Base-by-base conservation (phyloP, 2,888 invertebrate species). In the Latrodectus elegans region DNA sequence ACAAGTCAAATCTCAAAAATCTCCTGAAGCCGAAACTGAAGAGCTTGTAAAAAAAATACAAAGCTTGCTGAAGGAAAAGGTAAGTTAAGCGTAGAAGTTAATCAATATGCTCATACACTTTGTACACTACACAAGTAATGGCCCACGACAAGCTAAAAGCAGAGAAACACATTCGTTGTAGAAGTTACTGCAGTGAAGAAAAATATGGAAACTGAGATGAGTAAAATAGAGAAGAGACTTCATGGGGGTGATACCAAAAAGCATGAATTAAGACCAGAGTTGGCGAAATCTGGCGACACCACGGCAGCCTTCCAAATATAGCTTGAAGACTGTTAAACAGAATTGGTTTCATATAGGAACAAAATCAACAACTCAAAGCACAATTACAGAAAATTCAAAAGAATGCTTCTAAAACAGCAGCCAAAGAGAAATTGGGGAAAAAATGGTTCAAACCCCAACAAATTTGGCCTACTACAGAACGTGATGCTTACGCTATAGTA, bases 261-360 rank as follows among this genome's bases (percentile, higher is more conserved):
- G 71, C 88, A 90, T 60, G 90, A 90, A 83, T 68, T 90, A 15
- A 70, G 84, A 22, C 68, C 70, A 4, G 90, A 90, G 77, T 82
- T 90, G n/a, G 90, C 90, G 49, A 90, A 90, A 75, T 88, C 90
- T 22, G 81, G 90, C 11, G 90, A 90, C 60, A 90, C 90, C 4
- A 88, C 90, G n/a, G 82, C 84, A 38, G 76, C 73, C n/a, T 89
- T 90, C 76, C 89, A 90, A 68, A 89, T 88, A 67, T 84, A 90
- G 55, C 60, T 90, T 6, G 89, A 90, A 70, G 89, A 78, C 14
- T 82, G 88, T 52, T 89, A 89, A 22, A 81, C 70, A n/a, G 90
- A 96, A 92, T 92, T 96, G 89, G 96, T 96, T 91, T 95, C 95
- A 91, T 95, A 96, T 91, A 94, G 95, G 95, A 95, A 90, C 96